Evolutionary conservation across 2,888 invertebrate species (phyloP), one percentile per base, ranked within the genome.

Genomic region (Tupiocoris notatus): DNA sequence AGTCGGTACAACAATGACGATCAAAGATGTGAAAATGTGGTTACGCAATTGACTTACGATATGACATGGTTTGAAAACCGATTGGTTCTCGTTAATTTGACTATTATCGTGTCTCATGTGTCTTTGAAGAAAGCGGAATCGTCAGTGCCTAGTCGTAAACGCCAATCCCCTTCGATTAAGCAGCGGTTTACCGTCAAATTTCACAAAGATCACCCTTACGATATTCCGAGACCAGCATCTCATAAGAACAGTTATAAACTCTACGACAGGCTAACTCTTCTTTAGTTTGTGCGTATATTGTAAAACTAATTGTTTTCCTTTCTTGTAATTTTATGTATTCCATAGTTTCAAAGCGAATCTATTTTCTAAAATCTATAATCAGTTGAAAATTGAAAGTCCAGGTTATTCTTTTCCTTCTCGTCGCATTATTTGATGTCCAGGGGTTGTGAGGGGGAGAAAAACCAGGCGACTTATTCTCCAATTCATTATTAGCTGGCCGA

Each of bases 1-100:
- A 25, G 62, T 1, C 17, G 39, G 21, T 73, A 18, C n/a, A 54
- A 73, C 54, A 16, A 17, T 1, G 18, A 16, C 16, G 25, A 6
- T 12, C 17, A 39, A 7, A n/a, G n/a, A 1, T 73, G 73, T 17
- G 21, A 22, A 39, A 56, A 73, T 21, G 73, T 73, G 1, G 73
- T 73, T 0, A 73, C 39, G 1, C 24, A 63, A 1, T 17, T 73
- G 2, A 54, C 21, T 1, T 54, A 39, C 20, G 16, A 21, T 1
- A 62, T 73, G 39, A 1, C 1, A 3, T 73, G 73, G 73, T 18
- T 24, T 1, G 70, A 24, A 17, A 70, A 70, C 20, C 17, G 16
- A 16, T 2, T 70, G 25, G 0, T 24, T 17, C 23, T 23, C 0
- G 24, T 59, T 0, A 54, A 70, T 18, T 22, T 70, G 12, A 25